Evolutionary conservation across 2,797 vertebrate species (phyloP).

Genomic region (Tenualosa ilisha): DNA sequence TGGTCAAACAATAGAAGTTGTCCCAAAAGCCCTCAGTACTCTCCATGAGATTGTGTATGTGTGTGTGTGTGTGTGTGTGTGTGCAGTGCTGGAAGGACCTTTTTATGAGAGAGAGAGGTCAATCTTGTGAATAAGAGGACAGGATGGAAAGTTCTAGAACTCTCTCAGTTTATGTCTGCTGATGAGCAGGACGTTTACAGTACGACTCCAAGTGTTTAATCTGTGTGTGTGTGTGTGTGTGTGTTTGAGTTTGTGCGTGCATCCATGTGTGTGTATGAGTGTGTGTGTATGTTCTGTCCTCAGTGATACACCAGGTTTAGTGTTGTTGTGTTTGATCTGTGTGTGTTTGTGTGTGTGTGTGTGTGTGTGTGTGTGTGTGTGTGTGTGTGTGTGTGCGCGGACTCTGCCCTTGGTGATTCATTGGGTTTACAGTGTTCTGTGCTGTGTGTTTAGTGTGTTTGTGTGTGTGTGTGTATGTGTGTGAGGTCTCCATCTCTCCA

Average conservation of each 20-base stretch:
- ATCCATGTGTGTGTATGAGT: background rate
- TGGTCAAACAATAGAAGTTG: too few species aligned
- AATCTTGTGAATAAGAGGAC: background rate
- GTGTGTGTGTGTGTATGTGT: too few species aligned
- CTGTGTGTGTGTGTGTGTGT: slow-evolving; percentile 20
- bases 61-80: too few species aligned
- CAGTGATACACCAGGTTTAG: background rate
- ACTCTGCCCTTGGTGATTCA: too few species aligned
- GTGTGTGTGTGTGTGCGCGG: too few species aligned
- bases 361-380: too few species aligned
- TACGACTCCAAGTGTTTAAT: slow-evolving; percentile 40
- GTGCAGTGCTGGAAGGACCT: background rate
- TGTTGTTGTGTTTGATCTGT: too few species aligned
- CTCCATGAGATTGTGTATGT: too few species aligned
- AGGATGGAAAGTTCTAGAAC: background rate
- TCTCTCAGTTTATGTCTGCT: background rate
- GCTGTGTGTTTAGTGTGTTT: too few species aligned
- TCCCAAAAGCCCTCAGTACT: too few species aligned
- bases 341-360: too few species aligned
- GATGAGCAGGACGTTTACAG: background rate
- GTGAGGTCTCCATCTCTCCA: slow-evolving; percentile 16
- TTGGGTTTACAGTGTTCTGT: too few species aligned
- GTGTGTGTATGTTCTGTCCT: background rate
- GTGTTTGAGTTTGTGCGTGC: background rate
- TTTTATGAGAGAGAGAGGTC: background rate